phyloP scores from a whole-genome alignment of 2,797 vertebrate genomes.

The Sebastes taczanowskii region DNA sequence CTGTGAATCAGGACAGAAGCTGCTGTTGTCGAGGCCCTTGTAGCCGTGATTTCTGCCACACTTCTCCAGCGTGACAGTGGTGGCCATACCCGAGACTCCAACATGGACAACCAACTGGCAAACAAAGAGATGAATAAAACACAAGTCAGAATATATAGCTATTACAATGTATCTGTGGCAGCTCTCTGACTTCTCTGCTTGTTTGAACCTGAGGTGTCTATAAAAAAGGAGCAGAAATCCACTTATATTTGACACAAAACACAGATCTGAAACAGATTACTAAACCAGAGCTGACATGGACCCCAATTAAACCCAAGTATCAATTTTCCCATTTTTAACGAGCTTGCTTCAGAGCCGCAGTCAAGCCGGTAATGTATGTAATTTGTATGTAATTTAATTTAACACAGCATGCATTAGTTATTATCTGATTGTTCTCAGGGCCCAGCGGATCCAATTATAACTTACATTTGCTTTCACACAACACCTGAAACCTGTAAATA shows the following conservation, averaged over 20 bases:
- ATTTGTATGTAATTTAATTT: neutral
- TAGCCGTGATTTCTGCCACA: constrained; percentile 95
- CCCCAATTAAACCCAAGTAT: neutral
- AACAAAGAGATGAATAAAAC: neutral
- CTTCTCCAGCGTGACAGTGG: constrained; percentile 92
- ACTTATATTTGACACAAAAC: neutral
- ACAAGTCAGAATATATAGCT: neutral
- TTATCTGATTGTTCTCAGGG: neutral
- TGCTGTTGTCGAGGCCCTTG: constrained; percentile 91
- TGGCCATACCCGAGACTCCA: constrained; percentile 95
- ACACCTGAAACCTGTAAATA: neutral
- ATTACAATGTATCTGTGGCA: neutral
- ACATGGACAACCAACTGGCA: constrained; percentile 93
- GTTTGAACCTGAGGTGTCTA: neutral
- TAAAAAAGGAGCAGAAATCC: neutral
- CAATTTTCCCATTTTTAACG: neutral
- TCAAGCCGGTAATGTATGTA: neutral
- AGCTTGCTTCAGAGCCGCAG: neutral
- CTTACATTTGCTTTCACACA: neutral
- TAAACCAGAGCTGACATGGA: neutral
- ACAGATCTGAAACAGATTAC: neutral
- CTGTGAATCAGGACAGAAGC: constrained; percentile 90
- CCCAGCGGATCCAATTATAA: neutral
- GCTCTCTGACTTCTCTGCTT: neutral
- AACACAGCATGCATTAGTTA: neutral